Conservation (phyloP, 2,113 vertebrate species). For the Poecile atricapillus region DNA sequence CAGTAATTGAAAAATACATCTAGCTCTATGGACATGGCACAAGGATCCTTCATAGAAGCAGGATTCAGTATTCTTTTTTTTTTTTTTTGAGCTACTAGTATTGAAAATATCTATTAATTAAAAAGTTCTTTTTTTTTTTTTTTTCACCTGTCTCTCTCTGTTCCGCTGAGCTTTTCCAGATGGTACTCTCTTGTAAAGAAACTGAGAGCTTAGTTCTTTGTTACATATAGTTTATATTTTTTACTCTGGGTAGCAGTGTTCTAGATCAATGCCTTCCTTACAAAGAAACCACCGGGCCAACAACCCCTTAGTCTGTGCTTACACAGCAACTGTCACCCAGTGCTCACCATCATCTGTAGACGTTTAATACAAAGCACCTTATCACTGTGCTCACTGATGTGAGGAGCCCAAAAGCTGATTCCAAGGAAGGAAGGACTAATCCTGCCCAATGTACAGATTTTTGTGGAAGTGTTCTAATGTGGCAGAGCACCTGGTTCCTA, state of each 20-base stretch:
- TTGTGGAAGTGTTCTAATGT: background rate
- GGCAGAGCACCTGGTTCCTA: background rate
- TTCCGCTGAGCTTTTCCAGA: background rate
- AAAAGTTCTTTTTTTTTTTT: background rate
- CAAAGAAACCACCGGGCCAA: too few species aligned
- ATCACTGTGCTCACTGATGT: background rate
- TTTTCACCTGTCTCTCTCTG: background rate
- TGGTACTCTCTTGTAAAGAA: background rate
- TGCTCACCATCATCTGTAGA: rapidly evolving
- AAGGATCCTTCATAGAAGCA: background rate
- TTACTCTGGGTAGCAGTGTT: background rate
- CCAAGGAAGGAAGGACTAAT: background rate
- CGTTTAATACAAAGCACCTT: background rate
- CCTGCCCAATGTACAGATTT: background rate
- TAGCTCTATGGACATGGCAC: rapidly evolving
- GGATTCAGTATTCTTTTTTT: background rate
- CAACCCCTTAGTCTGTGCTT: background rate
- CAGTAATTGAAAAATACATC: background rate
- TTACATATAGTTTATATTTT: background rate
- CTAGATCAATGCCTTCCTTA: rapidly evolving
- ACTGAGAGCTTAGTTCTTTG: background rate
- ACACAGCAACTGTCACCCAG: background rate
- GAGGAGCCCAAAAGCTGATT: background rate
- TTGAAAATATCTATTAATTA: background rate
- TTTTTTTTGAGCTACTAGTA: background rate